Evolutionary conservation across 2,113 vertebrate species (phyloP).

Genomic region (Tamias sibiricus): DNA sequence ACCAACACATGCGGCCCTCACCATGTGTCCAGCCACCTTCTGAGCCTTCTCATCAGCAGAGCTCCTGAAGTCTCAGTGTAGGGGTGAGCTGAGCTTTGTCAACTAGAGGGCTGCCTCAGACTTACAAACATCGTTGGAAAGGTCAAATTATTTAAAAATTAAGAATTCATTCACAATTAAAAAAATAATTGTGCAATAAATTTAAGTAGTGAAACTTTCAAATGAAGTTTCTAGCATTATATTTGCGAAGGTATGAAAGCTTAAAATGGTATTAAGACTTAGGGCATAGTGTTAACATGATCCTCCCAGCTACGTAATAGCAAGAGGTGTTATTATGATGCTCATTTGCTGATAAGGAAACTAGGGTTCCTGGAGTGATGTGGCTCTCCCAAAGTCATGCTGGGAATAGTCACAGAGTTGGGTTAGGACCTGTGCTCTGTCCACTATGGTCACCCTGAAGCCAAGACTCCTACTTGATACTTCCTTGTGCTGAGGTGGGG

Average conservation of each 20-base stretch:
- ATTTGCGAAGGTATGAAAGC: background rate
- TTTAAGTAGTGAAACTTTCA: background rate
- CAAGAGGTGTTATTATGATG: background rate
- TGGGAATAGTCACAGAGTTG: background rate
- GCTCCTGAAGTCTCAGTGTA: background rate
- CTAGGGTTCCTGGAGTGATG: background rate
- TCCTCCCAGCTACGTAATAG: background rate
- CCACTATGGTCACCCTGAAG: background rate
- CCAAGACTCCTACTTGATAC: background rate
- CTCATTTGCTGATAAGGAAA: background rate
- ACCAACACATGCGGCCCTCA: accelerated
- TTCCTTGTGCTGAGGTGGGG: background rate
- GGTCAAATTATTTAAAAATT: slow-evolving; percentile 7
- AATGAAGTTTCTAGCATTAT: background rate
- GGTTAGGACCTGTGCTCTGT: background rate
- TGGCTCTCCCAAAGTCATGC: background rate
- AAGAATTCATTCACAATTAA: background rate
- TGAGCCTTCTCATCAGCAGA: background rate
- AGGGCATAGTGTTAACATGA: background rate
- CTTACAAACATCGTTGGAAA: background rate
- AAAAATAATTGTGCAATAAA: background rate
- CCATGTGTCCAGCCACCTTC: background rate
- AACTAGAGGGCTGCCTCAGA: background rate
- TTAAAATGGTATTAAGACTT: background rate
- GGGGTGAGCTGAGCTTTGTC: background rate